Evolutionary conservation across 2,888 invertebrate species (phyloP).

Genomic region (Encarsia formosa): DNA sequence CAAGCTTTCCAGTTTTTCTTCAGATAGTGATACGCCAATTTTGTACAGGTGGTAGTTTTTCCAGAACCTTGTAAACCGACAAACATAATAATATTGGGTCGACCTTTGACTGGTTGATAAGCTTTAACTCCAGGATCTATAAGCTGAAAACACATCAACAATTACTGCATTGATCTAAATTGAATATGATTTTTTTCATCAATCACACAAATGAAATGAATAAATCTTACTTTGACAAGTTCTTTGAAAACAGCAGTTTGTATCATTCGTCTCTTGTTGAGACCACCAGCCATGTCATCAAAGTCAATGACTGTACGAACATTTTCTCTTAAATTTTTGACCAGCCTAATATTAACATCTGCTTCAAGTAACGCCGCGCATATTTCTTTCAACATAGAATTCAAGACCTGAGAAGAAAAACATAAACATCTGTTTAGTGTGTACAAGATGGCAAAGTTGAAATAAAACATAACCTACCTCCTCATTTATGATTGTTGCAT

Average conservation of each 20-base stretch:
- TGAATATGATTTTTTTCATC: background rate
- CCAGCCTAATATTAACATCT: conserved; percentile 92
- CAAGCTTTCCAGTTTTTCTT: conserved; percentile 99
- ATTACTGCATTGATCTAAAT: background rate
- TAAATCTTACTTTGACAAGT: conserved; percentile 75
- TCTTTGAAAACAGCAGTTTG: conserved; percentile 99
- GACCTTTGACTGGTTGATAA: conserved; percentile 92
- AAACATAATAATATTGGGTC: conserved; percentile 97
- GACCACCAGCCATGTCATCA: conserved; percentile 98
- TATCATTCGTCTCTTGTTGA: conserved; percentile 97
- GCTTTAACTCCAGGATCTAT: conserved; percentile 98
- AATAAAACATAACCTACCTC: conserved; percentile 62
- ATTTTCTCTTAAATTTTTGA: conserved; percentile 95
- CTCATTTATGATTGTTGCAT: conserved; percentile 97
- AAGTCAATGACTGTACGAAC: conserved; percentile 96
- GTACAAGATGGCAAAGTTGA: background rate
- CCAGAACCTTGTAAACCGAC: conserved; percentile 99
- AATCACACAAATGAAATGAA: background rate
- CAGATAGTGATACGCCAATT: conserved; percentile 96
- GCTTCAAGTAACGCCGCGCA: conserved; percentile 96
- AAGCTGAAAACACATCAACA: conserved; percentile 57
- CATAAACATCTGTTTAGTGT: conserved; percentile 39
- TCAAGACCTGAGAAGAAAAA: conserved; percentile 69
- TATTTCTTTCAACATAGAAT: conserved; percentile 99
- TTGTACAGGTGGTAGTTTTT: conserved; percentile 99